Evolutionary conservation across 2,113 vertebrate genomes (phyloP).

Genomic region (Hemibagrus wyckioides): DNA sequence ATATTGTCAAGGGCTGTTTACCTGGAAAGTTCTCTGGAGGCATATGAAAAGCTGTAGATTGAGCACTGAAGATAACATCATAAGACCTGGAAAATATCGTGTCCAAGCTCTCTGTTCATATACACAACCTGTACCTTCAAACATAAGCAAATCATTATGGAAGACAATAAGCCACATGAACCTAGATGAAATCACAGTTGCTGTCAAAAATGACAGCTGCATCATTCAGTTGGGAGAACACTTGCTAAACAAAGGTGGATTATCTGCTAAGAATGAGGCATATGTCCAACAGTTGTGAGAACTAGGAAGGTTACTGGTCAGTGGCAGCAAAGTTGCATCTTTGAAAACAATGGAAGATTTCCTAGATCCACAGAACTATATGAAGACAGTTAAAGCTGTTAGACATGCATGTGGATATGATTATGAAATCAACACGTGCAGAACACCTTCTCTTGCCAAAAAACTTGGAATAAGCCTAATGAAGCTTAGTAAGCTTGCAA

Average conservation of each 20-base stretch:
- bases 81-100: not conserved
- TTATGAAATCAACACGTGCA: constrained; percentile 21
- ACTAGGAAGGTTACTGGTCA: constrained; percentile 32
- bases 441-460: constrained; percentile 30
- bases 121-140: constrained; percentile 9
- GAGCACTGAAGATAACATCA: not conserved
- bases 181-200: constrained; percentile 19
- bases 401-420: constrained; percentile 22
- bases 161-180: constrained; percentile 31
- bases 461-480: constrained; percentile 24
- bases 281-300: constrained; percentile 23
- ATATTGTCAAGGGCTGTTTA: constrained; percentile 32
- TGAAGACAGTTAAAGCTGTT: constrained; percentile 13
- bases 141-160: constrained; percentile 27
- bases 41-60: constrained; percentile 20
- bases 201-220: constrained; percentile 22
- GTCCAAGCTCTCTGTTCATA: constrained; percentile 15
- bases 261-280: constrained; percentile 18
- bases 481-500: constrained; percentile 1
- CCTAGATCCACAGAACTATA: constrained; percentile 16
- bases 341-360: constrained; percentile 24
- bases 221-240: constrained; percentile 46
- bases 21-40: constrained; percentile 4
- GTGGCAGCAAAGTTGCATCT: constrained; percentile 26
- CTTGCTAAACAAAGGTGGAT: constrained; percentile 39